These are phyloP conservation scores for Eidolon helvum DNA, from an alignment of 2,113 vertebrate species.

Conservation along the genomic window DNA sequence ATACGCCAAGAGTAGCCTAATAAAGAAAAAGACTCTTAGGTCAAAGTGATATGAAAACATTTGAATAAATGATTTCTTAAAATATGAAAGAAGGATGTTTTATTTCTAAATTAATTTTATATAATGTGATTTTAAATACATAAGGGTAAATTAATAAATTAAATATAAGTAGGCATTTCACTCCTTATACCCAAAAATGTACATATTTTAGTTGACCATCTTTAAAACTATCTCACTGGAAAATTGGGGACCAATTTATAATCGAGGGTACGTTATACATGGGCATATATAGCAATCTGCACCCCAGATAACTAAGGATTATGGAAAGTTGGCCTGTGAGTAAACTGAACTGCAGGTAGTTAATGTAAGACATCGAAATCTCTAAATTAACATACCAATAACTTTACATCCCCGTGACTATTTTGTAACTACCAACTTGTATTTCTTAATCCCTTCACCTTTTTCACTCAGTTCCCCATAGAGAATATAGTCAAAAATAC, in stretches of 20 bases:
- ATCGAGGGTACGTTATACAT: background rate
- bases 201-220: background rate
- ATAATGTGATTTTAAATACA: background rate
- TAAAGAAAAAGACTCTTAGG: background rate
- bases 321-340: background rate
- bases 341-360: background rate
- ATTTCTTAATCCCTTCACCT: too few relatives aligned
- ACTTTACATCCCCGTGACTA: background rate
- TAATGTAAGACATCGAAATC: background rate
- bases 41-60: background rate
- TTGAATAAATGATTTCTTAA: background rate
- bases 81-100: background rate
- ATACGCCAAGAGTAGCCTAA: background rate
- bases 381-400: constrained; percentile 13
- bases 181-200: background rate
- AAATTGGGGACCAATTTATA: background rate
- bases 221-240: background rate
- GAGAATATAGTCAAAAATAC: too few relatives aligned
- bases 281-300: background rate
- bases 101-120: background rate
- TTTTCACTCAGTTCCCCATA: too few relatives aligned
- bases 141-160: background rate
- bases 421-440: too few relatives aligned
- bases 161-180: background rate
- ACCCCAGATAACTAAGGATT: background rate